Base-by-base conservation (phyloP, 2,888 invertebrate species). In the Byasa hedistus region DNA sequence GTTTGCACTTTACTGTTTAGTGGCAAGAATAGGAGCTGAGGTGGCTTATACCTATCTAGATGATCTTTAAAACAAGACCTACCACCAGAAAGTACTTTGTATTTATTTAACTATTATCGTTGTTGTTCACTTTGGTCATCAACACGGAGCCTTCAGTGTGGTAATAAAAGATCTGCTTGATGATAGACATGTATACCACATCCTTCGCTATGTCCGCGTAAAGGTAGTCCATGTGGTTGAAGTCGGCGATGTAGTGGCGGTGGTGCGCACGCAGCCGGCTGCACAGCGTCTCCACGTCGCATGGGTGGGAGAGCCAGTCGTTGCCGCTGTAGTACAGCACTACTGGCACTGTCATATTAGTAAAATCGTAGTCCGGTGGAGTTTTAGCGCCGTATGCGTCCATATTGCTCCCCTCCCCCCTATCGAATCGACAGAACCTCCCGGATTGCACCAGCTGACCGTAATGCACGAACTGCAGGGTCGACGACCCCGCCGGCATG, bases 161-260 rank as follows among this genome's bases (percentile, higher is more conserved):
- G 65, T 73, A 74, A 21, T 75, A 68, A 48, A 69, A 58, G 27
- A 86, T 83, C n/a, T 70, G 73, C 8, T 66, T 72, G 0, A 89
- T 69, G 71, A 89, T 86, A 76, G 84, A 76, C 55, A 84, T 71
- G 72, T 95, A 95, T 7, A 95, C 76, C 32, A 92, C 73, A 17
- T 79, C 80, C 17, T 91, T 86, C 0, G 93, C 93, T 70, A 93
- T 92, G 15, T 82, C 84, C 0, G 94, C 95, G 89, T 93, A 95
- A 57, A 94, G 75, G 70, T 93, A 95, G 75, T 95, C 95, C 72
- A 95, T 81, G 76, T 95, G 95, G 75, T 93, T 94, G 70, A 94
- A 95, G 56, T 92, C 81, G 0, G 90, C 80, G 4, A 95, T 85
- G 59, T 88, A 80, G 76, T 92, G 87, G 64, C 83, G 86, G 0